These are phyloP conservation scores for Stichodactyla mertensii DNA, from an alignment of 64 coral and sea anemone genomes.

Conservation along the genomic window DNA sequence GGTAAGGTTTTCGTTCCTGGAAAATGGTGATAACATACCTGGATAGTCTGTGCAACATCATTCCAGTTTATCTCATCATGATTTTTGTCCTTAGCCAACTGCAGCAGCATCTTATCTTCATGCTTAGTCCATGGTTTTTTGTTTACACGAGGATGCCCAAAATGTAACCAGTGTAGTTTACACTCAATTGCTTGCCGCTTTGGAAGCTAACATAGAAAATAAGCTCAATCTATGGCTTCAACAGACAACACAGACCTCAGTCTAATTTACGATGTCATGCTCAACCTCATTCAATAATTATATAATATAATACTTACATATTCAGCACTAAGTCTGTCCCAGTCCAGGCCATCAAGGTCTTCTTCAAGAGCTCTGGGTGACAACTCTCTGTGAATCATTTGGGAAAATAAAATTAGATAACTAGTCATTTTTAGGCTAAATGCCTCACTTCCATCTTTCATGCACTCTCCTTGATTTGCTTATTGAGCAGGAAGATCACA, in stretches of 20 bases:
- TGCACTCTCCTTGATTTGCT: not conserved
- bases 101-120: constrained; percentile 72
- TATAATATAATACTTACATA: constrained; percentile 33
- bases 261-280: not conserved
- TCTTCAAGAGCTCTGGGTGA: constrained; percentile 11
- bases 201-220: constrained; percentile 38
- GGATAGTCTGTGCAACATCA: constrained; percentile 63
- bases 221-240: no score
- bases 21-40: constrained; percentile 26
- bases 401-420: not conserved
- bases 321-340: constrained; percentile 41
- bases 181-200: constrained; percentile 62
- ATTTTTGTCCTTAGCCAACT: constrained; percentile 36
- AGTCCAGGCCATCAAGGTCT: constrained; percentile 41
- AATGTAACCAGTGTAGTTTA: constrained; percentile 72
- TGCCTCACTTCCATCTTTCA: not conserved
- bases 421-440: not conserved
- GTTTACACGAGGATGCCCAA: constrained; percentile 73
- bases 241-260: not conserved
- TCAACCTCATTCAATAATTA: not conserved
- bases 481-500: no score
- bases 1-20: not conserved
- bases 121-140: constrained; percentile 70
- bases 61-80: constrained; percentile 48
- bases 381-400: constrained; percentile 5